Evolutionary conservation across 2,797 vertebrate genomes (phyloP), one percentile per base, ranked within the genome.

Genomic region (Borostomias antarcticus): DNA sequence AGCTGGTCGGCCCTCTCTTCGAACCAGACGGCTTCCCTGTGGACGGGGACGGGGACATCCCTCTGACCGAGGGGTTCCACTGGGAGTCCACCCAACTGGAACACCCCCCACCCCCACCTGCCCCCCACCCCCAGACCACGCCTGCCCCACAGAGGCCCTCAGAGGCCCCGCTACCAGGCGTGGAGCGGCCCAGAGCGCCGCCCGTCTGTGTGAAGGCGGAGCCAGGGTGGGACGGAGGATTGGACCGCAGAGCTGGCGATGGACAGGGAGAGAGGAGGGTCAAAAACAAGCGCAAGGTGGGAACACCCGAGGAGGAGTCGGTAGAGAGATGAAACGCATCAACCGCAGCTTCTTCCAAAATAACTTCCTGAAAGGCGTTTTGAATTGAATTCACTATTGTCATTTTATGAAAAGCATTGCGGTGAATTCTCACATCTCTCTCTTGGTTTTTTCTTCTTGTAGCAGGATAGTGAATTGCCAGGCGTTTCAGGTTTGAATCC

Each of bases 31-130:
- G 8, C n/a, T 43, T 62, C 23, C 1, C 3, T 11, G 25, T 50
- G 25, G 58, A 89, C 43, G 88, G 84, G 62, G 89, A 91, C 9
- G 40, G 72, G 47, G 90, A 92, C 56, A 21, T 88, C 6, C 74
- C 86, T 32, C 73, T 83, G 68, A 89, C 94, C 3, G 93, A 96
- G 87, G 94, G 94, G 70, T 96, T 96, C 82, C 94, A 96, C 2
- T 96, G 95, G 96, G 95, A 95, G 82, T 87, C 86, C 0, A 70
- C 93, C 72, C 73, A 87, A 81, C 75, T 79, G 73, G 67, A 11
- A 63, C 5, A 4, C 60, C 32, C 77, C 69, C 59, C 70, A 48
- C 7, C 75, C 70, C 58, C 70, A 47, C 8, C 1, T 13, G 9
- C 52, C 11, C 33, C 29, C 19, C 11, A 2, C 0, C n/a, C 28